phyloP scores from a whole-genome alignment of 2,888 invertebrate species.

The Chaitophorus viminalis region DNA sequence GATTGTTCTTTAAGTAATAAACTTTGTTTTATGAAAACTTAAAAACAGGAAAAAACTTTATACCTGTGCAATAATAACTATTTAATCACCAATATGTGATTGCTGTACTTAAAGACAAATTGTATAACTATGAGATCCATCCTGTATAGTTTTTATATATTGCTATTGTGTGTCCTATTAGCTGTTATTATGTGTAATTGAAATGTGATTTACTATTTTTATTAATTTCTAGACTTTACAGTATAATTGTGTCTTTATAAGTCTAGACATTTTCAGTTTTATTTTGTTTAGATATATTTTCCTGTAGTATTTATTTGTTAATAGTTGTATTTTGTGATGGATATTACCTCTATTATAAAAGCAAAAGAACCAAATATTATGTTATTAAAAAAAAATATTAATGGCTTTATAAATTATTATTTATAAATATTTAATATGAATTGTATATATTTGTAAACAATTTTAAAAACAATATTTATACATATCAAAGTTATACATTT shows the following conservation, averaged over 20 bases:
- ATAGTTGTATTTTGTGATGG: not conserved
- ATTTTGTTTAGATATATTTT: conserved; percentile 43
- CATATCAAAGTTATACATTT: conserved; percentile 42
- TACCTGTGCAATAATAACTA: conserved; percentile 44
- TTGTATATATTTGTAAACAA: conserved; percentile 1
- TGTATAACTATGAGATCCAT: conserved; percentile 39
- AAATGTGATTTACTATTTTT: conserved; percentile 60
- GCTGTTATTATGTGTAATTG: conserved; percentile 58
- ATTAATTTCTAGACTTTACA: conserved; percentile 22
- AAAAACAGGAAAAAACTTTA: conserved; percentile 7
- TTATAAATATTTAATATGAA: conserved; percentile 20
- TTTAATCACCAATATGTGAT: conserved; percentile 22
- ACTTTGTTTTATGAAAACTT: conserved; percentile 6
- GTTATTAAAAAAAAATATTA: conserved; percentile 29
- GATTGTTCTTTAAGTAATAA: conserved; percentile 10
- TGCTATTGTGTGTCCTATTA: conserved; percentile 58
- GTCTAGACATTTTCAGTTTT: conserved; percentile 23
- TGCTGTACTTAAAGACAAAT: conserved; percentile 55
- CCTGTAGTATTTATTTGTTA: conserved; percentile 54
- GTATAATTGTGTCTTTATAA: conserved; percentile 31
- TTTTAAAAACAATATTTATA: conserved; percentile 24
- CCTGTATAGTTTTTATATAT: conserved; percentile 52
- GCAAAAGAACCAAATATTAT: conserved; percentile 45
- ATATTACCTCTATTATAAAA: not conserved
- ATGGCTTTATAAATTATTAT: conserved; percentile 30